Evolutionary conservation across 2,797 vertebrate species (phyloP).

Genomic region (Aldrovandia affinis): DNA sequence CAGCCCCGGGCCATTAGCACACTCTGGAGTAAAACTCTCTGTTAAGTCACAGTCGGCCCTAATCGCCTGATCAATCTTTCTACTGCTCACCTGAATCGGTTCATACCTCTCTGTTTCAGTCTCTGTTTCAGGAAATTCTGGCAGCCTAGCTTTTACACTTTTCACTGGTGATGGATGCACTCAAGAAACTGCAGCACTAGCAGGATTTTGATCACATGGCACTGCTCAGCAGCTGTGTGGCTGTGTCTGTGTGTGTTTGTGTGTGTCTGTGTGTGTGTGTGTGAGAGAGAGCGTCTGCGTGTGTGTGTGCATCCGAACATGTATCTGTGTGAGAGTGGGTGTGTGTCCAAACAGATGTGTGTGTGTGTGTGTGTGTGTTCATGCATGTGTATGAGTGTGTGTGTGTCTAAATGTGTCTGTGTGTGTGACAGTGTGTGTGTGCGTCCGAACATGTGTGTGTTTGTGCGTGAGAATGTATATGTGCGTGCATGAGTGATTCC

Average conservation of each 20-base stretch:
- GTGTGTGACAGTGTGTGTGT: neutral
- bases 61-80: neutral
- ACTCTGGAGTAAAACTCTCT: too few species aligned
- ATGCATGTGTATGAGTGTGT: neutral
- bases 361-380: neutral
- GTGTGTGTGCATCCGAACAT: neutral
- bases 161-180: neutral
- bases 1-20: too few species aligned
- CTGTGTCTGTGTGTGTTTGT: neutral
- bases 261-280: neutral
- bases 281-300: neutral
- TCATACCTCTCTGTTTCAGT: neutral
- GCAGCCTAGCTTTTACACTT: neutral
- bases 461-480: neutral
- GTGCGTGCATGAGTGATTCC: neutral
- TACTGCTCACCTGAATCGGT: neutral
- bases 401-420: neutral
- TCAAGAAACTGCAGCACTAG: neutral
- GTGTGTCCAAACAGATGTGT: neutral
- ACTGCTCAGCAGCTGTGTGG: neutral
- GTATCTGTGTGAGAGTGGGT: neutral
- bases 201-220: neutral
- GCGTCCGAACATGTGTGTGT: neutral
- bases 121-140: neutral
- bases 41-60: neutral